Conservation (phyloP, 35 echinoderm and acorn worm genomes). For the Chiridota heheva region DNA sequence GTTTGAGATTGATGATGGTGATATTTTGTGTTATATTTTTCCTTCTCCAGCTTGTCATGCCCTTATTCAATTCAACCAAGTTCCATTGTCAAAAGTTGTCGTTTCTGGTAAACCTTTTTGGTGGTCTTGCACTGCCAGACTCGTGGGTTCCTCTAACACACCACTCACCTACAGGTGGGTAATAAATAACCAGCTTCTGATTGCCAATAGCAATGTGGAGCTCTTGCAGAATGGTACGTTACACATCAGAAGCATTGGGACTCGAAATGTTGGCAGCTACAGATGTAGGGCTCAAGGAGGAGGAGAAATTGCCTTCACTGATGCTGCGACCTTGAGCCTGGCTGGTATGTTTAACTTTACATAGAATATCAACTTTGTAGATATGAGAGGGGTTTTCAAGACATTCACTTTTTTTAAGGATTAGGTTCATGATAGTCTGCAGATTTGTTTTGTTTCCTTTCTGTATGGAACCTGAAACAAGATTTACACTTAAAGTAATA, state of each 20-base stretch:
- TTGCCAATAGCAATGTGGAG: conserved; percentile 17
- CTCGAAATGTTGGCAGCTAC: conserved; percentile 28
- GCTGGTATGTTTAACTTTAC: conserved; percentile 14
- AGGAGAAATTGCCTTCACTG: conserved; percentile 16
- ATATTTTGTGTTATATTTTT: conserved; percentile 12
- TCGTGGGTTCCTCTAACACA: neutral
- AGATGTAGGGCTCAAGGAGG: conserved; percentile 33
- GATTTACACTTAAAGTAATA: too few relatives aligned
- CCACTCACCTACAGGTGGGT: conserved; percentile 22
- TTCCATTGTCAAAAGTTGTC: conserved; percentile 12
- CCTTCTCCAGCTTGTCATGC: neutral
- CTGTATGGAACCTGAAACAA: too few relatives aligned
- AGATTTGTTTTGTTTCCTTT: too few relatives aligned
- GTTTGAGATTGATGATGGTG: too few relatives aligned
- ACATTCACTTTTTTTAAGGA: too few relatives aligned
- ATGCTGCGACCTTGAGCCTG: conserved; percentile 24
- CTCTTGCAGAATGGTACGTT: conserved; percentile 50
- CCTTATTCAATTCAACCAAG: conserved; percentile 43
- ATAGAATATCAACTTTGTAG: too few relatives aligned
- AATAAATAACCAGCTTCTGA: neutral
- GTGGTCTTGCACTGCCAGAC: conserved; percentile 36
- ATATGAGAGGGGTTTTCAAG: too few relatives aligned
- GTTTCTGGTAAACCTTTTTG: conserved; percentile 17
- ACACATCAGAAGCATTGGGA: conserved; percentile 21
- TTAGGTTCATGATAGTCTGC: too few relatives aligned